Conservation (phyloP, 2,797 vertebrate species). For the Alca torda region DNA sequence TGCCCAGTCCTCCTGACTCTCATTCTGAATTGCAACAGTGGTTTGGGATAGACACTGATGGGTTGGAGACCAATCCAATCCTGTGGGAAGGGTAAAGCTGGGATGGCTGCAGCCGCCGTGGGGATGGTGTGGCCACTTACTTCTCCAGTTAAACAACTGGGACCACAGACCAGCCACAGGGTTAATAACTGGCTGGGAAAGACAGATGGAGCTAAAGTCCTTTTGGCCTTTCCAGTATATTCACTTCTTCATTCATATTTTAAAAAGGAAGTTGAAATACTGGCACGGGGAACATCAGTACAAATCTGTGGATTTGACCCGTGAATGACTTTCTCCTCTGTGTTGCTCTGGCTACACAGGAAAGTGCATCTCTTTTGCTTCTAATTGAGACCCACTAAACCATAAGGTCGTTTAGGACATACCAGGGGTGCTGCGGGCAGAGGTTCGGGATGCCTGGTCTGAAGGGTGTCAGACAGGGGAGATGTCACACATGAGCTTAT, state of each 20-base stretch:
- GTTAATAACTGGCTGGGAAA: slow-evolving; percentile 1
- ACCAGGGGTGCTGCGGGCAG: neutral
- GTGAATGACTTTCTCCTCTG: neutral
- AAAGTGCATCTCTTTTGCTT: neutral
- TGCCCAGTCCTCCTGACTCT: neutral
- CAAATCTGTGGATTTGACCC: neutral
- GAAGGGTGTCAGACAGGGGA: neutral
- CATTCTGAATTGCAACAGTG: accelerated
- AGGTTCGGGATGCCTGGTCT: neutral
- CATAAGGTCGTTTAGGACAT: neutral
- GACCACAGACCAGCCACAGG: neutral
- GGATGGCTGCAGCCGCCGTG: accelerated
- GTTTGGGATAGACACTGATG: neutral
- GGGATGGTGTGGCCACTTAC: neutral
- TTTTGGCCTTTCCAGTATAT: neutral
- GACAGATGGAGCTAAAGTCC: slow-evolving; percentile 39
- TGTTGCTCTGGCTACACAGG: neutral
- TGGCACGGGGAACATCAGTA: neutral
- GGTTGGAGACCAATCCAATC: neutral
- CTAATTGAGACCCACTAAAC: neutral
- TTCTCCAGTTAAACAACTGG: neutral
- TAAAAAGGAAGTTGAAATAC: neutral
- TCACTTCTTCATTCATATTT: neutral
- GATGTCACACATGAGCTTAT: neutral
- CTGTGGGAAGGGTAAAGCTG: neutral